Conservation (phyloP, 1,140 invertebrate genomes). For the Drosophila nikananu region DNA sequence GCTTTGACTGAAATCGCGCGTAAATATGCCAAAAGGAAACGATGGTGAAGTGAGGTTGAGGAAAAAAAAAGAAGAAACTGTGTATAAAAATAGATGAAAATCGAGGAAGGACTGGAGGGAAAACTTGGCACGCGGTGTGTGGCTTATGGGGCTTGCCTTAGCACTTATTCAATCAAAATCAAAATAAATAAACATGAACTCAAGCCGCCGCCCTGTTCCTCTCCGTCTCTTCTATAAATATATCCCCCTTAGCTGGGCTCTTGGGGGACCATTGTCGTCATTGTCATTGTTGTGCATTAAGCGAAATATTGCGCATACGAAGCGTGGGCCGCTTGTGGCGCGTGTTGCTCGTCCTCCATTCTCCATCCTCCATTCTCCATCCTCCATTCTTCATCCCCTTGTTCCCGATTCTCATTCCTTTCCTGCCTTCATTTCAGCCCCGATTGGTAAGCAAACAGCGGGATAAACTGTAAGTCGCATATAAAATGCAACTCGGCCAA, state of each 20-base stretch:
- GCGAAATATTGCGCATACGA: constrained; percentile 43
- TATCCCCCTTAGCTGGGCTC: constrained; percentile 11
- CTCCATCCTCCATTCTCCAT: background rate
- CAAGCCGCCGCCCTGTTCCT: background rate
- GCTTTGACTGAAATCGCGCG: constrained; percentile 57
- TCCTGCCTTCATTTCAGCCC: constrained; percentile 10
- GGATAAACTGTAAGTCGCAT: constrained; percentile 37
- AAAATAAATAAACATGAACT: constrained; percentile 68
- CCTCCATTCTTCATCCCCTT: too few relatives aligned
- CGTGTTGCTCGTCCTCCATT: background rate
- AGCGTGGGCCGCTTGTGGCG: constrained; percentile 11
- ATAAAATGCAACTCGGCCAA: constrained; percentile 47
- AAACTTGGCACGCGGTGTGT: constrained; percentile 18
- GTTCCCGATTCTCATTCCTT: background rate
- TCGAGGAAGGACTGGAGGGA: background rate
- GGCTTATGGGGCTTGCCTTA: constrained; percentile 42
- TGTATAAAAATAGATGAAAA: constrained; percentile 14
- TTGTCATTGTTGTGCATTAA: constrained; percentile 50
- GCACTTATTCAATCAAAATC: constrained; percentile 78
- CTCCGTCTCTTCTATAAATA: constrained; percentile 47
- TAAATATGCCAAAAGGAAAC: constrained; percentile 69
- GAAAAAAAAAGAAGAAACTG: background rate
- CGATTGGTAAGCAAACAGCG: constrained; percentile 39
- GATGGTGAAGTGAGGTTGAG: background rate
- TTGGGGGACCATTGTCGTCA: constrained; percentile 29